phyloP scores from a whole-genome alignment of 2,888 invertebrate species.

The Geotrupes spiniger region DNA sequence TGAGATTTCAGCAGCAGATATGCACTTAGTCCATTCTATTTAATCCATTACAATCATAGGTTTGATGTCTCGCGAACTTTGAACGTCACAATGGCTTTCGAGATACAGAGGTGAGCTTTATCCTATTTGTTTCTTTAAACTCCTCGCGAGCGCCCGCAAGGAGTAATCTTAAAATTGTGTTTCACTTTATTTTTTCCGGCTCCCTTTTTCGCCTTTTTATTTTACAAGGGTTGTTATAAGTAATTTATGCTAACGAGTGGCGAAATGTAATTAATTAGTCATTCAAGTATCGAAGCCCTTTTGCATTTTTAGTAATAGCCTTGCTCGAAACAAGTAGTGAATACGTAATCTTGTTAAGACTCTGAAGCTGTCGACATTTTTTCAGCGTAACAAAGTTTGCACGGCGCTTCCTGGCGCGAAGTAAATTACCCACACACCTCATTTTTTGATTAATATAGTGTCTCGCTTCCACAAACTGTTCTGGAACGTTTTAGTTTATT shows the following conservation, averaged over 20 bases:
- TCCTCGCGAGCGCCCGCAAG: not conserved
- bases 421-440: too few relatives aligned
- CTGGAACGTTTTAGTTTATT: too few relatives aligned
- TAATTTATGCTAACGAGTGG: conserved; percentile 47
- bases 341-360: conserved; percentile 46
- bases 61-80: conserved; percentile 9
- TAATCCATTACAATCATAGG: conserved; percentile 20
- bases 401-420: not conserved
- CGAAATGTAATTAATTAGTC: conserved; percentile 51
- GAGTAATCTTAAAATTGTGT: conserved; percentile 4
- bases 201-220: conserved; percentile 8
- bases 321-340: conserved; percentile 46
- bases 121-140: conserved; percentile 16
- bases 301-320: conserved; percentile 49
- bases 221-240: conserved; percentile 16
- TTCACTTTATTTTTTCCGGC: conserved; percentile 8
- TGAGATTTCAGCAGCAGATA: conserved; percentile 16
- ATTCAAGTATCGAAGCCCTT: conserved; percentile 50
- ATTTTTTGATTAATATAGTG: too few relatives aligned
- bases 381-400: conserved; percentile 38
- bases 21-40: conserved; percentile 20
- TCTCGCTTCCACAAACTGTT: too few relatives aligned
- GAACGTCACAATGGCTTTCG: conserved; percentile 10
- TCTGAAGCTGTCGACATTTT: conserved; percentile 34
- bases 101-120: conserved; percentile 20